Evolutionary conservation across 2,797 vertebrate genomes (phyloP).

Genomic region (Diplodus sargus): DNA sequence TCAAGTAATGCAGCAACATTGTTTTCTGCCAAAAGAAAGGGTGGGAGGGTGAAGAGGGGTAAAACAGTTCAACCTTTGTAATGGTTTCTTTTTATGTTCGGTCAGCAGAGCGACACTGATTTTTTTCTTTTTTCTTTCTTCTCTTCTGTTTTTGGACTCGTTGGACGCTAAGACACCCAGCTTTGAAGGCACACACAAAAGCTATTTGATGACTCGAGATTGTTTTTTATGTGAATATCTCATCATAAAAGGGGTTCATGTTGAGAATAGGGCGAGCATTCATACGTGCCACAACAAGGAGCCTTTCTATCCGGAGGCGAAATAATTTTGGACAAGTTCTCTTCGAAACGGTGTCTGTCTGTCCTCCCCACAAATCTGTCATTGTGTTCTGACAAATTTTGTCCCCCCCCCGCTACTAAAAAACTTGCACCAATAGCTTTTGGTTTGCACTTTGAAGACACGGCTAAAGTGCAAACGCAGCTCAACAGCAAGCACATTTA

Average conservation of each 20-base stretch:
- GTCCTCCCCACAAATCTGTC: constrained; percentile 53
- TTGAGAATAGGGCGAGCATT: constrained; percentile 54
- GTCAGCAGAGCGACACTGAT: constrained; percentile 74
- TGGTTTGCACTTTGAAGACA: constrained; percentile 55
- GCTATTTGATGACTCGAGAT: constrained; percentile 45
- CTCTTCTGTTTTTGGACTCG: constrained; percentile 34
- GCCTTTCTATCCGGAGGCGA: constrained; percentile 60
- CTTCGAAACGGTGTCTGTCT: constrained; percentile 47
- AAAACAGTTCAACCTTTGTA: constrained; percentile 81
- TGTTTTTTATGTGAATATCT: constrained; percentile 35
- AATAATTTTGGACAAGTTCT: constrained; percentile 61
- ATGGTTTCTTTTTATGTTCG: constrained; percentile 79
- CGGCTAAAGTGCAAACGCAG: constrained; percentile 39
- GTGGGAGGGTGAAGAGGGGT: constrained; percentile 66
- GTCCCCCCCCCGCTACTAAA: constrained; percentile 2
- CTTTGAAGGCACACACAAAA: constrained; percentile 62
- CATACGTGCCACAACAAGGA: constrained; percentile 62
- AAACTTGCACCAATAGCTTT: constrained; percentile 42
- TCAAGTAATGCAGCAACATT: constrained; percentile 82
- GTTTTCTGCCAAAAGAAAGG: constrained; percentile 80
- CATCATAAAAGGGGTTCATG: constrained; percentile 36
- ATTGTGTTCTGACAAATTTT: constrained; percentile 55
- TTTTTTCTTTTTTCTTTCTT: constrained; percentile 28
- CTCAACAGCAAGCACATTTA: constrained; percentile 60
- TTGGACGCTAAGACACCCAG: constrained; percentile 56